These are phyloP conservation scores for Spodoptera frugiperda DNA, from an alignment of 1,140 invertebrate genomes.

Conservation along the genomic window DNA sequence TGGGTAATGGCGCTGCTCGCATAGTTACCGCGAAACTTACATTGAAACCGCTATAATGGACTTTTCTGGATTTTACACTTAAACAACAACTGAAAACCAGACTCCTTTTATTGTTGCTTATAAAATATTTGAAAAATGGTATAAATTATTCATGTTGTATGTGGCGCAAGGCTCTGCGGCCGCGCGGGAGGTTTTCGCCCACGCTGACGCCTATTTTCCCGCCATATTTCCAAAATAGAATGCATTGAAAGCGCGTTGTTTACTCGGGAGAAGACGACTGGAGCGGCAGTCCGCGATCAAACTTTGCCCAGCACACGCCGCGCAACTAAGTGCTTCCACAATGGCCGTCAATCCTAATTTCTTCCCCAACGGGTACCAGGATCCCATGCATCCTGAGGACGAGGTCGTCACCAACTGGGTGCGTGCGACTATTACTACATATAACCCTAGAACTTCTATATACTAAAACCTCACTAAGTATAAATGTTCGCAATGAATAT, in stretches of 20 bases:
- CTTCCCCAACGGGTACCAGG: constrained; percentile 84
- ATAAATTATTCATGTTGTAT: constrained; percentile 40
- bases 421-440: constrained; percentile 61
- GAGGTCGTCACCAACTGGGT: constrained; percentile 83
- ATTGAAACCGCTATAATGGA: neutral
- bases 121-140: constrained; percentile 5
- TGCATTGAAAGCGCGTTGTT: constrained; percentile 82
- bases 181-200: constrained; percentile 73
- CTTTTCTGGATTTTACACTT: too few relatives aligned
- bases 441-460: constrained; percentile 18
- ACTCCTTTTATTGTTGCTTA: constrained; percentile 23
- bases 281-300: constrained; percentile 80
- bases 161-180: constrained; percentile 68
- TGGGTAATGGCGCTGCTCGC: neutral
- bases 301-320: constrained; percentile 72
- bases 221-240: constrained; percentile 85
- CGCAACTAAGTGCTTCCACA: constrained; percentile 63
- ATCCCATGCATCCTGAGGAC: constrained; percentile 81
- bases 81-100: neutral
- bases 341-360: constrained; percentile 82
- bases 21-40: too few relatives aligned
- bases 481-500: neutral
- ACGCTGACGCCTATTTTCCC: constrained; percentile 76
- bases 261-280: constrained; percentile 76
- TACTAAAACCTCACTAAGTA: neutral